Conservation (phyloP, 2,113 vertebrate species). For the Mormyrus iriodes region DNA sequence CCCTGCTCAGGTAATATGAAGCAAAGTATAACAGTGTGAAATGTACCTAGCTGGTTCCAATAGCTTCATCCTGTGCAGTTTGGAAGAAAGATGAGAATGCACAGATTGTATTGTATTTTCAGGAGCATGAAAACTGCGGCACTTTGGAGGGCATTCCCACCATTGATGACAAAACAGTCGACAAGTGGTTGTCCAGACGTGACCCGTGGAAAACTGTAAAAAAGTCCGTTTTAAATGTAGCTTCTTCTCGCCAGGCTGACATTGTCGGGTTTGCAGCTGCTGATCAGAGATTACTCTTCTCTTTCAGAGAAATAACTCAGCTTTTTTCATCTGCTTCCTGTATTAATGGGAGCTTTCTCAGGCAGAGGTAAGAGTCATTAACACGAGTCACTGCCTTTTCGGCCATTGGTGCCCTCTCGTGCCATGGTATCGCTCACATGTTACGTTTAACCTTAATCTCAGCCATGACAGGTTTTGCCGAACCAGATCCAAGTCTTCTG, state of each 20-base stretch:
- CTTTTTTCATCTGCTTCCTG: constrained; percentile 45
- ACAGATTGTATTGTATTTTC: neutral
- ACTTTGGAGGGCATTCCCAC: neutral
- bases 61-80: neutral
- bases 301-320: constrained; percentile 45
- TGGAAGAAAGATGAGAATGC: neutral
- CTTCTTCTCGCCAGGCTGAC: neutral
- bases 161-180: constrained; percentile 32
- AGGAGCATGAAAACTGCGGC: constrained; percentile 5
- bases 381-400: neutral
- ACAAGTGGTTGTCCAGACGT: constrained; percentile 36
- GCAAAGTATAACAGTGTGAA: neutral
- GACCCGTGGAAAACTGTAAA: constrained; percentile 29
- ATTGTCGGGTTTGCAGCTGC: neutral
- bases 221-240: constrained; percentile 28
- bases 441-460: constrained; percentile 3
- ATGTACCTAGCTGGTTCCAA: neutral
- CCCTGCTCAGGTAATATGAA: constrained; percentile 33
- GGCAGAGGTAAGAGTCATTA: constrained; percentile 37
- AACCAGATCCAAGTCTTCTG: constrained; percentile 35
- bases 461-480: constrained; percentile 49
- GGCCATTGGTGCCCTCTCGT: neutral
- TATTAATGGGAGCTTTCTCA: constrained; percentile 49
- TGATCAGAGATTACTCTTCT: neutral
- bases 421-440: neutral